Evolutionary conservation across 2,797 vertebrate species (phyloP).

Genomic region (Danio kyathit): DNA sequence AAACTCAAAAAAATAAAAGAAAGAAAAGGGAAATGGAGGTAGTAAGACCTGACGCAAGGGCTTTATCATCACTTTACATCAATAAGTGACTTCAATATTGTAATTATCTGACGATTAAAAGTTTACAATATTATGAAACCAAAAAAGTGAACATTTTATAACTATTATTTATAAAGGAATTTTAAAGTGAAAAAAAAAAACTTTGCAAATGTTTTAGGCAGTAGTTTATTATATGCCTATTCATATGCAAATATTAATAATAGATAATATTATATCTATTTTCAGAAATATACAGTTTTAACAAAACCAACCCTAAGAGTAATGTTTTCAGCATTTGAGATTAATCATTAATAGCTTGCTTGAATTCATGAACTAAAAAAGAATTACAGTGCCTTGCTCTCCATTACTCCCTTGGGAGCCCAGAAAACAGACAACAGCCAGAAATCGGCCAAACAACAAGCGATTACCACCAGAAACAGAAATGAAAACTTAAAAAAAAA

Average conservation of each 20-base stretch:
- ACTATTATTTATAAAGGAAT: too few species aligned
- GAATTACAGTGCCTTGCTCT: constrained; percentile 4
- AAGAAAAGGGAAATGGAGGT: too few species aligned
- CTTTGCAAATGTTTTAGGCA: too few species aligned
- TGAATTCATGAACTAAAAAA: background rate
- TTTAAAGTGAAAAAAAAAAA: too few species aligned
- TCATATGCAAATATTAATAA: too few species aligned
- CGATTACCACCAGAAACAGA: constrained; percentile 7
- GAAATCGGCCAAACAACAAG: constrained; percentile 8
- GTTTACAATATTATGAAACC: too few species aligned
- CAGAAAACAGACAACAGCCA: constrained; percentile 2
- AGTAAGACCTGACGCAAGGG: too few species aligned
- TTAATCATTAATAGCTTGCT: background rate
- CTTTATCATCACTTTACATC: too few species aligned
- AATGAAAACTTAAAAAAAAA: background rate
- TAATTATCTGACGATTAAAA: too few species aligned
- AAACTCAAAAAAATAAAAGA: background rate
- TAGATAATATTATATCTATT: too few species aligned
- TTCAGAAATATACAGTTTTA: background rate
- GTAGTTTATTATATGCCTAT: background rate
- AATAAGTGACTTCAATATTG: too few species aligned
- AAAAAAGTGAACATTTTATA: too few species aligned
- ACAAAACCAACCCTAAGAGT: background rate
- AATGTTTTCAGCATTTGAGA: background rate
- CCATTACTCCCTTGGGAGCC: constrained; percentile 36